Base-by-base conservation (phyloP, 53 echinoderm and acorn worm species). In the Luidia sarsii region DNA sequence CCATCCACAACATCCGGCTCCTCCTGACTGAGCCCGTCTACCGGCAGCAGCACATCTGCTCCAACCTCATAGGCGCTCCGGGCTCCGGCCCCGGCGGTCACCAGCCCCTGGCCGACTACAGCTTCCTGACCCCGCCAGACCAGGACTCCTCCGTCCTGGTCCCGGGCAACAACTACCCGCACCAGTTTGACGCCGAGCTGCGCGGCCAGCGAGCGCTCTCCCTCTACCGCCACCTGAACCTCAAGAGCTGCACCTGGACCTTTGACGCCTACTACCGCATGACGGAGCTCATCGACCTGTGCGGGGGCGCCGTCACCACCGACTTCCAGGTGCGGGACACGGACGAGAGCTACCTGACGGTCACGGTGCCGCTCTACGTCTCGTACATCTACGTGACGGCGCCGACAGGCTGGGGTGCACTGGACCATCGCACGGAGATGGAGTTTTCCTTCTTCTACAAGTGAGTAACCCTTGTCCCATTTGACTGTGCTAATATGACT, bases 381-480 rank as follows among this genome's bases (percentile, higher is more conserved):
- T 93, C 99, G 7, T 99, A 99, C 62, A 88, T 99, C 50, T 99
- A 99, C 63, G 93, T 89, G 8, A 99, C 87, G 22, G 93, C 99
- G 20, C 99, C 99, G 13, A 99, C 99, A 1, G 99, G 99, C 3
- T 99, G 99, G 99, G 99, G 91, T 0, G 87, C 99, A 1, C 54
- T 99, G 57, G 99, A 99, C 53, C 99, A 99, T 61, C 81, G 94
- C 60, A 99, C 99, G 8, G 94, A 94, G 41, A 99, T 99, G 99
- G 99, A 99, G 64, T 99, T 99, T 71, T 99, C 99, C 38, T 99
- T 99, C 80, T 99, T 99, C 63, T 99, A 99, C 79, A 91, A 89
- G 99, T 99, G 62, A 85, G 88, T 51, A 32, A 8, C 23, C 14
- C 20, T 63, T 64, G 16, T 35, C n/a, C n/a, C n/a, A n/a, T n/a